A percentile compares a stretch with the other conserved stretches of the same genome.
Conservation (phyloP, 2,888 invertebrate genomes). For the Philaethria dido region DNA sequence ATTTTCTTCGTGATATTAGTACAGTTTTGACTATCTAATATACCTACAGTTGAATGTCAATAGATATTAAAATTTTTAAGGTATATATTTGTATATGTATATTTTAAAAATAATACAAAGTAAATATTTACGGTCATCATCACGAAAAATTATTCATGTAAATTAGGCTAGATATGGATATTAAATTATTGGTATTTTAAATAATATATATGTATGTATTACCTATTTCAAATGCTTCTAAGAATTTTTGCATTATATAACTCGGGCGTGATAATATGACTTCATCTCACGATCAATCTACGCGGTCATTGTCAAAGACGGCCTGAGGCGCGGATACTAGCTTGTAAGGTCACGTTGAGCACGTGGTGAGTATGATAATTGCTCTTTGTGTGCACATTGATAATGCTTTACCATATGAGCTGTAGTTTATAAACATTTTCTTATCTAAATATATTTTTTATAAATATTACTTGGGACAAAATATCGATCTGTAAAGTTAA, state of each 20-base stretch:
- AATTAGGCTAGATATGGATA: neutral
- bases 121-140: no score
- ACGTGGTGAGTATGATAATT: constrained; percentile 41
- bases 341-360: constrained; percentile 41
- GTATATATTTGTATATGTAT: no score
- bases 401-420: constrained; percentile 1
- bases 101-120: no score
- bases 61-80: no score
- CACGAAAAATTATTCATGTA: no score
- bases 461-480: neutral
- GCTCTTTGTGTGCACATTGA: constrained; percentile 36
- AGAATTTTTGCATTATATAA: constrained; percentile 18
- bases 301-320: constrained; percentile 47
- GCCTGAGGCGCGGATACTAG: constrained; percentile 28
- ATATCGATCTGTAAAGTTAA: neutral
- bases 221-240: neutral
- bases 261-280: constrained; percentile 5
- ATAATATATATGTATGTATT: neutral
- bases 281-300: constrained; percentile 35
- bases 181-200: neutral
- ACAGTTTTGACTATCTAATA: no score
- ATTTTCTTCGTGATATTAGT: no score
- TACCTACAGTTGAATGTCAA: no score
- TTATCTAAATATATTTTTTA: no score
- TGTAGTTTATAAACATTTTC: neutral